Evolutionary conservation across 2,888 invertebrate genomes (phyloP), one percentile per base, ranked within the genome.

Genomic region (Lasioglossum calceatum): DNA sequence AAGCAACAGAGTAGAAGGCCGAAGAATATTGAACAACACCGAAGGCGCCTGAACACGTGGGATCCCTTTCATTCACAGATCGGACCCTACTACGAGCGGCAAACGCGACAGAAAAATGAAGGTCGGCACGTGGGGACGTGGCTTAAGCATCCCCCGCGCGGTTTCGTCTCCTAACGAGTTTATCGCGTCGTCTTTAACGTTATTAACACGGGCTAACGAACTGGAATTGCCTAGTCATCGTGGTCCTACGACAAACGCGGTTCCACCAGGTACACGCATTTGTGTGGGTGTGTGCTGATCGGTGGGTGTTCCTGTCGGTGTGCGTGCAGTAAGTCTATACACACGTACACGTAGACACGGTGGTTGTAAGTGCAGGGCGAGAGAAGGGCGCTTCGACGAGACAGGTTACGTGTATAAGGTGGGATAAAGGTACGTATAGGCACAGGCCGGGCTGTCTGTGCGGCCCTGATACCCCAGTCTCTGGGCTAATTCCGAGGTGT

Each of bases 401-500:
- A 89, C 91, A 84, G 87, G 92, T 89, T 89, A 91, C 91, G 90
- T 92, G 92, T 92, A 91, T 92, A 93, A 93, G 92, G 93, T 90
- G 91, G 93, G 93, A 93, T 93, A 92, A 93, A 93, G 93, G 93
- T 91, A 91, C 90, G 89, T 91, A 89, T 90, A 90, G 91, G 87
- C 84, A 84, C 71, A 87, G 81, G 58, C 84, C 61, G 85, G 79
- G 84, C 88, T 90, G 92, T 92, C 94, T 93, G 93, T 91, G 92
- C 93, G 92, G 92, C 92, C 92, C 93, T 92, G 94, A 94, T 93
- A 93, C 91, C 90, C 89, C 89, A 90, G 92, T 92, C 94, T 92
- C 93, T 92, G 93, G 91, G 94, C 95, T 95, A 95, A 95, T 95
- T 95, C 95, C 94, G 91, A 91, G 92, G 93, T 94, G 95, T 95